A percentile compares a stretch with the other conserved stretches of the same genome.
These are phyloP conservation scores for Zygothrica quintamaculata DNA, from an alignment of 2,888 invertebrate species.

Conservation along the genomic window DNA sequence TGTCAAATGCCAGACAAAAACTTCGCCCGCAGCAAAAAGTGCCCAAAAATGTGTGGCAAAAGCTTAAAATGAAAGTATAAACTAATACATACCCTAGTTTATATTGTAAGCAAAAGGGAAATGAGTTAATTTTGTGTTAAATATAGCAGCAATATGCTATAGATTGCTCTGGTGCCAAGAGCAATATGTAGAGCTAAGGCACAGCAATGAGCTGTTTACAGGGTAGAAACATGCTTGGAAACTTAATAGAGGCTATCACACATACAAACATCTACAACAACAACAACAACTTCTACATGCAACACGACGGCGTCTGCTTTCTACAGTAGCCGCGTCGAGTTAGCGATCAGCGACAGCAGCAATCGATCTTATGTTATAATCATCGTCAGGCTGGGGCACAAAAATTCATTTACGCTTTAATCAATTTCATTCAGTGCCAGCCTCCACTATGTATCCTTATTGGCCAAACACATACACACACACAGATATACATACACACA, in stretches of 20 bases:
- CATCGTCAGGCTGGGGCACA: conserved; percentile 63
- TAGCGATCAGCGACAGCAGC: conserved; percentile 83
- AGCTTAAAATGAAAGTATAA: no score
- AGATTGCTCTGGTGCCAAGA: no score
- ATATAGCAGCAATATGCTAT: no score
- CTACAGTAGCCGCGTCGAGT: conserved; percentile 83
- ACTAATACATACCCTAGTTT: conserved; percentile 26
- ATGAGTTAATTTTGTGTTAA: no score
- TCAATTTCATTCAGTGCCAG: conserved; percentile 76
- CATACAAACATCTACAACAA: conserved; percentile 2
- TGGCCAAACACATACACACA: neutral
- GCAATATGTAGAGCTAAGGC: no score
- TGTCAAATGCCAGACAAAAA: conserved; percentile 67
- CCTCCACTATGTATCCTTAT: no score
- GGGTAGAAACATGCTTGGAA: conserved; percentile 55
- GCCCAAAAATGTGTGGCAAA: conserved; percentile 36
- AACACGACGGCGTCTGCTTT: conserved; percentile 66
- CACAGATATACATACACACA: neutral
- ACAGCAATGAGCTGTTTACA: no score
- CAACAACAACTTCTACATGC: conserved; percentile 4
- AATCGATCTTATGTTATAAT: conserved; percentile 83
- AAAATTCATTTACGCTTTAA: conserved; percentile 84
- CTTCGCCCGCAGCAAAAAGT: no score
- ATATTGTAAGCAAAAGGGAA: no score
- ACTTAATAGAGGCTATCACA: conserved; percentile 58